These are phyloP conservation scores for Agrilus planipennis DNA, from an alignment of 1,140 invertebrate species.

Conservation along the genomic window DNA sequence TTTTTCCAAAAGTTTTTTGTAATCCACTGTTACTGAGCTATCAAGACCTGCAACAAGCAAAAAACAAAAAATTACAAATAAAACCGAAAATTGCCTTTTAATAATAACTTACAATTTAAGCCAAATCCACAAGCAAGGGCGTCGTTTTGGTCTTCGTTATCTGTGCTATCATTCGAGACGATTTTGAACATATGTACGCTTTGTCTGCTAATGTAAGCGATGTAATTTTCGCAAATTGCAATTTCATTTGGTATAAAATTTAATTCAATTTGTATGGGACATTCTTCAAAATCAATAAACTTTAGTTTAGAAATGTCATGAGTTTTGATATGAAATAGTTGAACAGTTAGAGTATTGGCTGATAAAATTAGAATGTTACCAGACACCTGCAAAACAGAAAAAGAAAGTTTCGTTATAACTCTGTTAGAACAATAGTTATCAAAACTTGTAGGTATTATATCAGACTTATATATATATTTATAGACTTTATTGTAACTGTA, in stretches of 20 bases:
- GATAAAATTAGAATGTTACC: conserved; percentile 48
- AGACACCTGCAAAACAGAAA: conserved; percentile 33
- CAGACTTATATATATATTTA: too few species aligned
- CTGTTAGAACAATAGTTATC: conserved; percentile 2
- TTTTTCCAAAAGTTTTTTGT: conserved; percentile 21
- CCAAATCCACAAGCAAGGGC: too few species aligned
- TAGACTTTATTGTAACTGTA: too few species aligned
- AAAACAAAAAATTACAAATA: too few species aligned
- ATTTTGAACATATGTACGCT: conserved; percentile 35
- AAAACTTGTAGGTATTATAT: too few species aligned
- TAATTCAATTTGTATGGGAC: conserved; percentile 36
- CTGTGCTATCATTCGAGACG: conserved; percentile 2
- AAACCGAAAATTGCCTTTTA: not conserved
- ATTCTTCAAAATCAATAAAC: conserved; percentile 54
- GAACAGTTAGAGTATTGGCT: conserved; percentile 41
- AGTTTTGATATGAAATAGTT: conserved; percentile 45
- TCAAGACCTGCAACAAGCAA: too few species aligned
- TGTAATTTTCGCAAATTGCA: conserved; percentile 45
- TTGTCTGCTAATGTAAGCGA: conserved; percentile 40
- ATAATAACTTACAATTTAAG: conserved; percentile 7
- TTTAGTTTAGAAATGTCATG: conserved; percentile 50
- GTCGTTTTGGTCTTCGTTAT: too few species aligned
- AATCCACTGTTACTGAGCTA: conserved; percentile 26
- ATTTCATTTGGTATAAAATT: conserved; percentile 40
- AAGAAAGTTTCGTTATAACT: conserved; percentile 1